These are phyloP conservation scores for Celastrina argiolus DNA, from an alignment of 2,888 invertebrate genomes.

Conservation along the genomic window DNA sequence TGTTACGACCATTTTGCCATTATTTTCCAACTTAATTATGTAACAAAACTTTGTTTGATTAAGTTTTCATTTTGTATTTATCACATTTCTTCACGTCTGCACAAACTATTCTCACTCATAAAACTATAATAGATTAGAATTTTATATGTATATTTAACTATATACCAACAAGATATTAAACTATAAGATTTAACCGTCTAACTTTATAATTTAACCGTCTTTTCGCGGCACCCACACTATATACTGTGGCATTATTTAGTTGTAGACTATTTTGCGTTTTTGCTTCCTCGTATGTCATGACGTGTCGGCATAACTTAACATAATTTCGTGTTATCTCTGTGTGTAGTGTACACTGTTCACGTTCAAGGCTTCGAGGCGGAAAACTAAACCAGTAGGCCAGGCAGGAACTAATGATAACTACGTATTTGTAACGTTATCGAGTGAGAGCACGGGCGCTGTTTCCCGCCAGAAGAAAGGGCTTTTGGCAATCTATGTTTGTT, in stretches of 20 bases:
- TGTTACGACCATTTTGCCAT: background rate
- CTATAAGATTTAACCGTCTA: background rate
- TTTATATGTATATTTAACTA: too few relatives aligned
- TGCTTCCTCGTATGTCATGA: background rate
- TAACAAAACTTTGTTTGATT: background rate
- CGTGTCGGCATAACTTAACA: background rate
- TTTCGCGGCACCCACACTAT: background rate
- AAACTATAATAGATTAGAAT: too few relatives aligned
- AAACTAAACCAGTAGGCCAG: background rate
- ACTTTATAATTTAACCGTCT: background rate
- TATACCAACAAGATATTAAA: too few relatives aligned
- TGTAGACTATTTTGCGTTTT: too few relatives aligned
- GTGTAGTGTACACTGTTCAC: background rate
- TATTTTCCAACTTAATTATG: background rate
- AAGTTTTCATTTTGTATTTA: background rate
- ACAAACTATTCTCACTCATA: too few relatives aligned
- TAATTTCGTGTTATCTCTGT: slow-evolving; percentile 3
- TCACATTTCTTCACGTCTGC: too few relatives aligned
- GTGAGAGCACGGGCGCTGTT: too few relatives aligned
- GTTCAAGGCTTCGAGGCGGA: background rate
- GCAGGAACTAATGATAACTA: too few relatives aligned
- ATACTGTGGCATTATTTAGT: background rate
- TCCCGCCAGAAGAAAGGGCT: too few relatives aligned
- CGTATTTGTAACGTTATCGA: too few relatives aligned
- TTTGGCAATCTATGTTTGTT: too few relatives aligned